Evolutionary conservation across 2,888 invertebrate species (phyloP).

Genomic region (Notodonta dromedarius): DNA sequence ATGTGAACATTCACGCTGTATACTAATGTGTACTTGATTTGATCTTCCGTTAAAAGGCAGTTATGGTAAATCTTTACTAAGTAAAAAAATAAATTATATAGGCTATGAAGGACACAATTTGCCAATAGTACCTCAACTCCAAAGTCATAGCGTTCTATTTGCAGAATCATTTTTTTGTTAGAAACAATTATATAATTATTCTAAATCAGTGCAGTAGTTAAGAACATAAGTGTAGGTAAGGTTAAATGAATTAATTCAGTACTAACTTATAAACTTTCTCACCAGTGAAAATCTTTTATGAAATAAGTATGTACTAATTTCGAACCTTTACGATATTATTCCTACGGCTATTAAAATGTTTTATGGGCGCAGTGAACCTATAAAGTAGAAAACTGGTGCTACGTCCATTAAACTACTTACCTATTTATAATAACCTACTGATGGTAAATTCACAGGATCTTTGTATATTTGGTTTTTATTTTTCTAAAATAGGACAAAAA

Average conservation of each 20-base stretch:
- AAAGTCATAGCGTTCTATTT: too few species aligned
- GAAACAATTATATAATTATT: not conserved
- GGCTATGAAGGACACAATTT: too few species aligned
- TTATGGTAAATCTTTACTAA: not conserved
- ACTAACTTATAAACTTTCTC: not conserved
- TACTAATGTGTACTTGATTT: not conserved
- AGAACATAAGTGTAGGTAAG: too few species aligned
- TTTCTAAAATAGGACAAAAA: too few species aligned
- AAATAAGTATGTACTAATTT: not conserved
- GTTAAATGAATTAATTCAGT: too few species aligned
- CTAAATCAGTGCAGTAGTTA: too few species aligned
- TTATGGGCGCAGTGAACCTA: slow-evolving; percentile 14
- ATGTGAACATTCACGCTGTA: not conserved
- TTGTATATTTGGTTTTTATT: too few species aligned
- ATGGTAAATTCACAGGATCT: not conserved
- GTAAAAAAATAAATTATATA: too few species aligned
- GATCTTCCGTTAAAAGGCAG: not conserved
- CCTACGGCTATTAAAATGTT: not conserved
- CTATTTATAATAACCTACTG: slow-evolving; percentile 10
- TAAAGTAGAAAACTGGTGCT: slow-evolving; percentile 23
- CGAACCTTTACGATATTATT: not conserved
- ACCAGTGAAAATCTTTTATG: not conserved
- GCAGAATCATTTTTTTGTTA: not conserved
- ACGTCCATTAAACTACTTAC: slow-evolving; percentile 15
- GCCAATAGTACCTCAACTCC: too few species aligned